Evolutionary conservation across 2,888 invertebrate genomes (phyloP), one percentile per base, ranked within the genome.

Genomic region (Drosophila stalkeri): DNA sequence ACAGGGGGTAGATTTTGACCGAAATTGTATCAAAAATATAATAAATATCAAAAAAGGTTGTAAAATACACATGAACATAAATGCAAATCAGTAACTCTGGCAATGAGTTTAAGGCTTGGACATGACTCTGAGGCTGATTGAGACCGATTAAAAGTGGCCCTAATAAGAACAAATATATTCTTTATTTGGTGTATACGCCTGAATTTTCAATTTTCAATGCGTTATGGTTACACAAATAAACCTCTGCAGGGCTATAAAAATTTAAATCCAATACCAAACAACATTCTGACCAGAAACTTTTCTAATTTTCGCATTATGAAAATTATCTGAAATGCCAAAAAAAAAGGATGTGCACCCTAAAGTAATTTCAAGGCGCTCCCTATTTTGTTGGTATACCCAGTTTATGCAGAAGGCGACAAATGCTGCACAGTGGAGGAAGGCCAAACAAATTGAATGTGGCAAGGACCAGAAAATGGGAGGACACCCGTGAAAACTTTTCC

Each of bases 401-500:
- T 80, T 75, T 72, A 71, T 44, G 52, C 12, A 39, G 11, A 60
- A 59, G 65, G 67, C 82, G 80, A 73, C 71, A 81, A 81, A 64
- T 66, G 80, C 61, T 64, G 33, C 67, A 66, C 41, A 44, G 41
- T 41, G n/a, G 8, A 16, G 18, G 11, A 12, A 18, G 11, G 46
- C 16, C n/a, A 62, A 78, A 72, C n/a, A 65, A 55, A 66, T 61
- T 61, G 56, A 66, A 66, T 70, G 65, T 72, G 74, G 57, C 66
- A 78, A 62, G 12, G 55, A 18, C 16, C 18, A 23, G 9, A 51
- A 65, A 68, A 73, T 11, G 23, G 31, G 51, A 39, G 44, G 20
- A 77, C 68, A 61, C 39, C 83, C 77, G 84, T 80, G 82, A 82
- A 91, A 91, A 91, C 83, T 91, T 91, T 90, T 91, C 90, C 91